These are phyloP conservation scores for Phortica variegata DNA, from an alignment of 1,140 invertebrate species.

Conservation along the genomic window DNA sequence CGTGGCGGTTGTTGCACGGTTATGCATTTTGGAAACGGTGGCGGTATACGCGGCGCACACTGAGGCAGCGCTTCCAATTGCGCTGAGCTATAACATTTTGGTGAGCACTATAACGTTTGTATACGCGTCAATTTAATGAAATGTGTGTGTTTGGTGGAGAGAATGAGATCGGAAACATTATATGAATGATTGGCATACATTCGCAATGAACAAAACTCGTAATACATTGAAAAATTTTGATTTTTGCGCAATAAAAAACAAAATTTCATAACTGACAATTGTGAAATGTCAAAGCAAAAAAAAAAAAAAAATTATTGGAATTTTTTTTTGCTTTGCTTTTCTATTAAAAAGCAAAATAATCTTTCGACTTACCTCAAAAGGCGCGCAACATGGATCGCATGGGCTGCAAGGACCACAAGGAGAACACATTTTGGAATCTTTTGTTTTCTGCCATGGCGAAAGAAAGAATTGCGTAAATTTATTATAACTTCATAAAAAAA, in stretches of 20 bases:
- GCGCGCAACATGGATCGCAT: constrained; percentile 48
- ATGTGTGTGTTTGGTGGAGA: constrained; percentile 1
- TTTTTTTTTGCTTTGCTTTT: no score
- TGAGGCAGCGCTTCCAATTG: constrained; percentile 46
- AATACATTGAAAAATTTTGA: background rate
- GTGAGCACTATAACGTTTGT: constrained; percentile 28
- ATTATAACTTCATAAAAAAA: constrained; percentile 4
- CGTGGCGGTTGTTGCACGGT: constrained; percentile 49
- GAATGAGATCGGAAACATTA: constrained; percentile 1
- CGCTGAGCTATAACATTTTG: constrained; percentile 45
- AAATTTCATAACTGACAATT: background rate
- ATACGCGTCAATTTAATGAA: background rate
- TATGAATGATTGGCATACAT: background rate
- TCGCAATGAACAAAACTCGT: background rate
- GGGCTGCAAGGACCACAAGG: constrained; percentile 44
- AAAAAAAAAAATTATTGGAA: no score
- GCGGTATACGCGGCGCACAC: constrained; percentile 45
- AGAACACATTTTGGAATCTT: constrained; percentile 28
- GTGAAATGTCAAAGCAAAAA: background rate
- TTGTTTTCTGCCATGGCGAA: background rate
- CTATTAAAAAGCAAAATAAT: no score
- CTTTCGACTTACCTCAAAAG: constrained; percentile 51
- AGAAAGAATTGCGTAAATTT: background rate
- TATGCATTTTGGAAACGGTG: constrained; percentile 45
- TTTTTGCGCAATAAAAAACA: constrained; percentile 1